Evolutionary conservation across 2,113 vertebrate genomes (phyloP).

Genomic region (Dicrurus megarhynchus): DNA sequence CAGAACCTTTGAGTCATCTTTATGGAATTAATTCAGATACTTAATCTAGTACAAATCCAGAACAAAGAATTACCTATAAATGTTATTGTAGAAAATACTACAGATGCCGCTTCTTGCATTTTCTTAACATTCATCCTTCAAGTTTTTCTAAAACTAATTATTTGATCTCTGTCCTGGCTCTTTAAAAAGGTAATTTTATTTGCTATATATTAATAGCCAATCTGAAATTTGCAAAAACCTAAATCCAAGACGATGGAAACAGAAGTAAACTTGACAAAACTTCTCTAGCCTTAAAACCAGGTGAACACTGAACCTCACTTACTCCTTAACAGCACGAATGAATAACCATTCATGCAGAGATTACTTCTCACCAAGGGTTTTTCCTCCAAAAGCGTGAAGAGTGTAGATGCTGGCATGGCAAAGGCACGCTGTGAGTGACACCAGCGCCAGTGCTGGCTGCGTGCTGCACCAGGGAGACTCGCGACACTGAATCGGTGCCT

Average conservation of each 20-base stretch:
- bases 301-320: background rate
- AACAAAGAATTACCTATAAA: background rate
- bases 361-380: background rate
- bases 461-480: background rate
- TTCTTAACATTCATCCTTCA: background rate
- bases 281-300: background rate
- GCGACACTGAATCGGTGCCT: fast-evolving
- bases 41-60: background rate
- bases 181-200: background rate
- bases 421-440: background rate
- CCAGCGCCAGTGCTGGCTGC: background rate
- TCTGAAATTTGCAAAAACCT: background rate
- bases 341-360: background rate
- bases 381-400: background rate
- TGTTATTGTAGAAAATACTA: background rate
- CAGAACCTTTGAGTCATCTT: background rate
- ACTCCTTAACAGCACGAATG: fast-evolving
- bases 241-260: background rate
- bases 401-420: fast-evolving
- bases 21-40: background rate
- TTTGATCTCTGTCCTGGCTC: background rate
- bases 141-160: background rate
- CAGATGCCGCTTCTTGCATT: background rate
- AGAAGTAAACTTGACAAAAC: background rate
- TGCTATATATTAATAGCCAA: background rate